Conservation (phyloP, 1,140 invertebrate genomes). For the Lepidurus couesii region DNA sequence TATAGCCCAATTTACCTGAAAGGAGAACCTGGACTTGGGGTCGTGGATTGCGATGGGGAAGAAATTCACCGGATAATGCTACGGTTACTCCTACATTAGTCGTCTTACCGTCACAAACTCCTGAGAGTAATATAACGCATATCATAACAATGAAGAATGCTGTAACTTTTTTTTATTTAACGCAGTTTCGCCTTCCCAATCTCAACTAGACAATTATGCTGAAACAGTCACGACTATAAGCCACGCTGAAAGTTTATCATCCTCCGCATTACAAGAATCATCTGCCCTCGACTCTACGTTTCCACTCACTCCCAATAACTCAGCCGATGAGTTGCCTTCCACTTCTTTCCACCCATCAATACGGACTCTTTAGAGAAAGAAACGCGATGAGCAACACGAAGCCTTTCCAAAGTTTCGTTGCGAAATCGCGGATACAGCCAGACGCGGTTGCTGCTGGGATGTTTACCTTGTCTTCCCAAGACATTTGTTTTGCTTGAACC, state of each 20-base stretch:
- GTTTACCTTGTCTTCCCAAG: too few relatives aligned
- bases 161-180: background rate
- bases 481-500: too few relatives aligned
- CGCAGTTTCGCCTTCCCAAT: background rate
- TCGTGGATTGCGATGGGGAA: background rate
- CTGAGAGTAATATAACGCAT: background rate
- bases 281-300: background rate
- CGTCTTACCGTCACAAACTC: background rate
- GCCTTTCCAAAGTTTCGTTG: background rate
- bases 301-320: background rate
- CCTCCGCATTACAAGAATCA: background rate
- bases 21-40: slow-evolving; percentile 1
- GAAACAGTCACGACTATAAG: background rate
- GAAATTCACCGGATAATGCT: background rate
- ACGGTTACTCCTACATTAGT: background rate
- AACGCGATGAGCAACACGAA: background rate
- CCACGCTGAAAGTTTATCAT: background rate
- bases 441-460: too few relatives aligned
- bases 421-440: too few relatives aligned
- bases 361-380: background rate
- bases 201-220: background rate
- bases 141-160: too few relatives aligned
- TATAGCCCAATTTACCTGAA: background rate
- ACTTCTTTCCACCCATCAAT: background rate
- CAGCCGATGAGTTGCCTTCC: background rate